Base-by-base conservation (phyloP, 2,113 vertebrate species). In the Puntigrus tetrazona region DNA sequence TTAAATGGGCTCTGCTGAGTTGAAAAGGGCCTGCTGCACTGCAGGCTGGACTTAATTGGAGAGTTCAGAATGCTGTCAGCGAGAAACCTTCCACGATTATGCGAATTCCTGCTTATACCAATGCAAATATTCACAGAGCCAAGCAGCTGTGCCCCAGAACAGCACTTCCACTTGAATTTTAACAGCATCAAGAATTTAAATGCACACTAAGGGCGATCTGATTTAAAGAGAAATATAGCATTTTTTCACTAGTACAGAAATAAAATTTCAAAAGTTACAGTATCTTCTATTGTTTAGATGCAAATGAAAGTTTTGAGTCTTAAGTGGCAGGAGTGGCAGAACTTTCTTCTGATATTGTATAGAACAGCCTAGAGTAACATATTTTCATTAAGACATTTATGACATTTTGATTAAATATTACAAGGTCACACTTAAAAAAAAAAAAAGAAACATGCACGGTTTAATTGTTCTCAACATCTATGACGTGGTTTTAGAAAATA, bases 41-140 rank as follows among this genome's bases (percentile, higher is more conserved):
- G 74, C 63, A 80, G 81, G 87, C 85, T 86, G 25, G 2, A 76
- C 82, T 92, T 92, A 86, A 91, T 92, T 93, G 90, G 67, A 36
- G 89, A 61, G 67, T 70, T 82, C 80, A 45, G 83, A 80, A 70
- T 88, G 83, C 38, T 47, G 70, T n/a, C 18, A 25, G 43, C 25
- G 18, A 84, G 45, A 81, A 76, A 79, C 55, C 57, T 61, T 78
- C 38, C n/a, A 27, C 72, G 20, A 52, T 57, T 34, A 36, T 70
- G 50, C n/a, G 4, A n/a, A 11, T 20, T 57, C 75, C 31, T 22
- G 22, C 31, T 57, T 38, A 38, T 16, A 77, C 31, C 6, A 78
- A 57, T 59, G 22, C 75, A 78, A 78, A 38, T 57, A 78, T 57
- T 78, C 52, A 38, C 75, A 59, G 75, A 78, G 11, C 75, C 31